phyloP scores from a whole-genome alignment of 1,140 invertebrate genomes.

The Orius laevigatus region DNA sequence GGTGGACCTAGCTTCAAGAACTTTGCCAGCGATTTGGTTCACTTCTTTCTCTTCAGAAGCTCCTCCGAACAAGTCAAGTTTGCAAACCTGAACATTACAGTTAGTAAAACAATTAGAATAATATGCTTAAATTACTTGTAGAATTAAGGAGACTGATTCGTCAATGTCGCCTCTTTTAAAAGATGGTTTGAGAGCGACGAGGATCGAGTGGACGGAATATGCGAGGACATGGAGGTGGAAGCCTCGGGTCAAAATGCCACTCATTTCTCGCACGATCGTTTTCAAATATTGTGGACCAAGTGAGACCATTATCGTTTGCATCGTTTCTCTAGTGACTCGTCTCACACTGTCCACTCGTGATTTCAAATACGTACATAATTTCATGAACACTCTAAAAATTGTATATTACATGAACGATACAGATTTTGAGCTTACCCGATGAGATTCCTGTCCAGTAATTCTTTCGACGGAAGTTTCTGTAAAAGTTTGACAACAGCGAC shows the following conservation, averaged over 20 bases:
- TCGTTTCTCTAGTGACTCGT: constrained; percentile 64
- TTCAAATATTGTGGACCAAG: constrained; percentile 70
- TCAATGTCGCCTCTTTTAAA: constrained; percentile 62
- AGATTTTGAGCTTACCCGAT: constrained; percentile 43
- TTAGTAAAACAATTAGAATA: background rate
- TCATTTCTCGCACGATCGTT: constrained; percentile 64
- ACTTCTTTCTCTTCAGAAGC: constrained; percentile 85
- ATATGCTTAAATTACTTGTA: constrained; percentile 40
- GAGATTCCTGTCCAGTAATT: constrained; percentile 56
- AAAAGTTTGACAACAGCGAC: constrained; percentile 82
- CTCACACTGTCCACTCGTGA: constrained; percentile 78
- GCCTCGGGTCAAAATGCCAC: constrained; percentile 62
- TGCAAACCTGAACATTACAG: constrained; percentile 50
- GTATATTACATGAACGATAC: background rate
- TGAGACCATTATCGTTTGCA: constrained; percentile 73
- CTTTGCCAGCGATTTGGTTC: constrained; percentile 59
- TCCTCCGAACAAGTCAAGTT: constrained; percentile 74
- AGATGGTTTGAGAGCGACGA: constrained; percentile 47
- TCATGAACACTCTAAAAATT: constrained; percentile 64
- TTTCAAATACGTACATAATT: constrained; percentile 75
- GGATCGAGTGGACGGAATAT: constrained; percentile 69
- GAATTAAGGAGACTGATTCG: constrained; percentile 52
- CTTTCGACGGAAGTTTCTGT: constrained; percentile 58
- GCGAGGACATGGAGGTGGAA: constrained; percentile 88
- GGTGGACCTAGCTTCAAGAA: constrained; percentile 58